These are phyloP conservation scores for Rhinogobio ventralis DNA, from an alignment of 2,797 vertebrate genomes.

Conservation along the genomic window DNA sequence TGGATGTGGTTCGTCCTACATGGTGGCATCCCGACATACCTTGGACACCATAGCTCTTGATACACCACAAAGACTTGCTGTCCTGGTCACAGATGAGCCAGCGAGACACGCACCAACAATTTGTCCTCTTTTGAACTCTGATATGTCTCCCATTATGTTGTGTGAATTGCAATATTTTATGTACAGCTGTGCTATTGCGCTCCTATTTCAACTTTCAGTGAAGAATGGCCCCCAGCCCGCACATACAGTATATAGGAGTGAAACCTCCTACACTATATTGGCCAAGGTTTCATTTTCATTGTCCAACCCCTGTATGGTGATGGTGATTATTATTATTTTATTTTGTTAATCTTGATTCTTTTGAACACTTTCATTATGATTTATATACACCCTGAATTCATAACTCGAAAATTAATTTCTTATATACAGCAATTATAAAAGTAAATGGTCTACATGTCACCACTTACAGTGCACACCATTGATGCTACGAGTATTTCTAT, in stretches of 20 bases:
- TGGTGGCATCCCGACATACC: too few relatives aligned
- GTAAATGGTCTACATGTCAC: slow-evolving; percentile 58
- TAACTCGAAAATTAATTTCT: not conserved
- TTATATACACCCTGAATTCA: not conserved
- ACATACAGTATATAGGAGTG: not conserved
- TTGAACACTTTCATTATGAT: not conserved
- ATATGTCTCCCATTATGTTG: not conserved
- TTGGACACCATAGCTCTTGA: too few relatives aligned
- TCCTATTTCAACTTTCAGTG: not conserved
- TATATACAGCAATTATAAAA: slow-evolving; percentile 33
- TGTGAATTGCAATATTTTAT: not conserved
- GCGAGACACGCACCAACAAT: too few relatives aligned
- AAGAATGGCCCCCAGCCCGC: not conserved
- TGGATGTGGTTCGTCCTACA: too few relatives aligned
- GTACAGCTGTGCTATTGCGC: too few relatives aligned
- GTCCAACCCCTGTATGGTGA: not conserved
- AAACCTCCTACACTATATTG: not conserved
- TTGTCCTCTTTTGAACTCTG: not conserved
- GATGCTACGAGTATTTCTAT: slow-evolving; percentile 74
- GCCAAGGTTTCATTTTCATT: not conserved
- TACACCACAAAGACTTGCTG: too few relatives aligned
- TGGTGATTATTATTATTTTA: not conserved
- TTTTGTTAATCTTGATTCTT: not conserved
- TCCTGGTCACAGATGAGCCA: too few relatives aligned
- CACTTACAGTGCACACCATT: slow-evolving; percentile 70